A percentile compares a stretch with the other conserved stretches of the same genome.
These are phyloP conservation scores for Muscicapa striata DNA, from an alignment of 2,797 vertebrate species.

Conservation along the genomic window DNA sequence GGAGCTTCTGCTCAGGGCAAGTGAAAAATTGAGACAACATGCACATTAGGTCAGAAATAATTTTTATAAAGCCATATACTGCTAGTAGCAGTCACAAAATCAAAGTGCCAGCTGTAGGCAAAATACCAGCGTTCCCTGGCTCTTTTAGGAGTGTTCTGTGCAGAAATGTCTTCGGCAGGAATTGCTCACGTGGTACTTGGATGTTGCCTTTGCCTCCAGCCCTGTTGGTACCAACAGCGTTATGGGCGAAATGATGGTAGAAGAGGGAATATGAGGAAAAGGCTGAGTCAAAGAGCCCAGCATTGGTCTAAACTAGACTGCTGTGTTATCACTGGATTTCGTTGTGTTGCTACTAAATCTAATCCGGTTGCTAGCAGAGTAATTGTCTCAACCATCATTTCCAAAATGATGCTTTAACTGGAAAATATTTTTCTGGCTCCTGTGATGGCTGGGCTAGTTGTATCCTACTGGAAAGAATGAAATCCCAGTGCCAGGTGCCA, in stretches of 20 bases:
- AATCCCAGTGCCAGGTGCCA: conserved; percentile 41
- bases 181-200: background rate
- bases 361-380: background rate
- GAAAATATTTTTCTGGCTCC: conserved; percentile 7
- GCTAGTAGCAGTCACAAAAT: conserved; percentile 12
- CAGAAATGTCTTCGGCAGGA: background rate
- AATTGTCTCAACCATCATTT: background rate
- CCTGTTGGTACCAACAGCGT: background rate
- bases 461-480: conserved; percentile 45
- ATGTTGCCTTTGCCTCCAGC: conserved; percentile 18
- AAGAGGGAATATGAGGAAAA: background rate
- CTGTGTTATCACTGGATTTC: background rate
- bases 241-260: background rate
- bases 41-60: conserved; percentile 28
- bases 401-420: background rate
- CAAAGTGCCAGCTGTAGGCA: conserved; percentile 25
- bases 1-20: background rate
- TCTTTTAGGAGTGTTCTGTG: background rate
- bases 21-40: background rate
- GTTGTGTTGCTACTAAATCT: background rate
- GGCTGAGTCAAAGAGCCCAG: background rate
- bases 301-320: background rate
- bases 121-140: background rate
- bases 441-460: conserved; percentile 9
- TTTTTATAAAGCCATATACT: conserved; percentile 7